phyloP scores from a whole-genome alignment of 2,888 invertebrate species.

The Trilocha varians region DNA sequence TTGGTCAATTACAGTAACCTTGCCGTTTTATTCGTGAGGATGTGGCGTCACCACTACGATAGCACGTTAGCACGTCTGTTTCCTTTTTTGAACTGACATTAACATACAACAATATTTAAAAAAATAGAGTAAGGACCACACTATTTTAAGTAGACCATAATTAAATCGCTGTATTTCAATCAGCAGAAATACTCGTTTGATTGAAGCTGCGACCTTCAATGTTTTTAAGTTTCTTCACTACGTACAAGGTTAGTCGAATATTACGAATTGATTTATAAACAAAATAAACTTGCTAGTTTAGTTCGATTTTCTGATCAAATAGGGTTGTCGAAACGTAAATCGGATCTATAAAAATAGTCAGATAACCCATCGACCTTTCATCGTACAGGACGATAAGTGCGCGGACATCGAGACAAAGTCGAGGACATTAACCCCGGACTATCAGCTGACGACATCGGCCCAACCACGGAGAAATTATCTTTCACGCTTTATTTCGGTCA shows the following conservation, averaged over 20 bases:
- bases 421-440: slow-evolving; percentile 58
- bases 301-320: neutral
- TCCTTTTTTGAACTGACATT: slow-evolving; percentile 15
- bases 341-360: slow-evolving; percentile 36
- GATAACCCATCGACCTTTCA: slow-evolving; percentile 59
- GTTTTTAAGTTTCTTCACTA: neutral
- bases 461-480: slow-evolving; percentile 57
- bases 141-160: too few species aligned
- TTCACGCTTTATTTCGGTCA: slow-evolving; percentile 56
- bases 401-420: slow-evolving; percentile 61
- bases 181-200: too few species aligned
- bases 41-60: slow-evolving; percentile 33
- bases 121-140: neutral
- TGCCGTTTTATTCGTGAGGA: slow-evolving; percentile 32
- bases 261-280: slow-evolving; percentile 5
- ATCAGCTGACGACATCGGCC: slow-evolving; percentile 69
- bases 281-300: neutral
- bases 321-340: slow-evolving; percentile 19
- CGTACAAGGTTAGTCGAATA: neutral
- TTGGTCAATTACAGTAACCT: slow-evolving; percentile 53
- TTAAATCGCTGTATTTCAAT: too few species aligned
- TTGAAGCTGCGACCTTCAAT: neutral
- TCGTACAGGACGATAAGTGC: slow-evolving; percentile 45
- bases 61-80: slow-evolving; percentile 22
- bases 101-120: neutral